Conservation (phyloP, 2,797 vertebrate species). For the Selene dorsalis region DNA sequence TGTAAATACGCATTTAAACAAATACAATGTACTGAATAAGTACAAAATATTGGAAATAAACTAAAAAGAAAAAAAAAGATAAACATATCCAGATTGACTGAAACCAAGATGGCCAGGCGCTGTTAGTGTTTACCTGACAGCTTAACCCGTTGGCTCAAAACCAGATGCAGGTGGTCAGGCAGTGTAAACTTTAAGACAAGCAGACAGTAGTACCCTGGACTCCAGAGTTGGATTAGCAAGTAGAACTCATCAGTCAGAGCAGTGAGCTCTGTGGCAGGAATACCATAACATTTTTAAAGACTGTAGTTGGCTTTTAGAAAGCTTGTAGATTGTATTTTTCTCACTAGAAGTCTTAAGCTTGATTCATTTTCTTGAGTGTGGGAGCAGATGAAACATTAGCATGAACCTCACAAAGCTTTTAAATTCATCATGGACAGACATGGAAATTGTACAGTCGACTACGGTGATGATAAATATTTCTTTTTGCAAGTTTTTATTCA, state of each 20-base stretch:
- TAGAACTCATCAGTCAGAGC: constrained; percentile 26
- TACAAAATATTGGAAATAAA: neutral
- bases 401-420: neutral
- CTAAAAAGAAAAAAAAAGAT: neutral
- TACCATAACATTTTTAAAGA: neutral
- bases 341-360: neutral
- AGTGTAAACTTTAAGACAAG: constrained; percentile 41
- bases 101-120: constrained; percentile 37
- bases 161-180: constrained; percentile 57
- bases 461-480: constrained; percentile 1
- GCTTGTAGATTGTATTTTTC: constrained; percentile 1
- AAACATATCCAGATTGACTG: constrained; percentile 25
- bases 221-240: constrained; percentile 26
- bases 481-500: neutral
- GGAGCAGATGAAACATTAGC: constrained; percentile 3
- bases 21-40: neutral
- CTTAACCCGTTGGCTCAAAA: constrained; percentile 50
- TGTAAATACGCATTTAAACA: constrained; percentile 18
- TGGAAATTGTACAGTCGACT: neutral
- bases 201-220: constrained; percentile 32
- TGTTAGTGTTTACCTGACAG: constrained; percentile 56
- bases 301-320: constrained; percentile 3
- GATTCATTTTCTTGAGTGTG: neutral
- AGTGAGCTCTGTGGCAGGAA: neutral
- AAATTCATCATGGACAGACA: neutral